phyloP scores from a whole-genome alignment of 2,888 invertebrate species.

The Chloroclystis v-ata region DNA sequence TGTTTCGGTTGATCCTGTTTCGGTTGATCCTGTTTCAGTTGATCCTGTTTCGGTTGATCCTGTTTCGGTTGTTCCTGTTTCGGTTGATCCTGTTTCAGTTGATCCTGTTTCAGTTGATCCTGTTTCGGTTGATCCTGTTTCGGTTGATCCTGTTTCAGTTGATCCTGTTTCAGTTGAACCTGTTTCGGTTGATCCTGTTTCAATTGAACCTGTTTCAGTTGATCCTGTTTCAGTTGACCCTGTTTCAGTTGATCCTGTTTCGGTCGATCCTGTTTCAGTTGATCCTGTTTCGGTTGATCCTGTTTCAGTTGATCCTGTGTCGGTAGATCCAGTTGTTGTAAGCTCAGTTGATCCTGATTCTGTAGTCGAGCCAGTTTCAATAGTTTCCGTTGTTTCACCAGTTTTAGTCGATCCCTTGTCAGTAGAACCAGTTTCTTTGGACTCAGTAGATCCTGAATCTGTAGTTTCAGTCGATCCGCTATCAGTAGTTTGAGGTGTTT shows the following conservation, averaged over 20 bases:
- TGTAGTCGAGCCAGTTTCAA: no score
- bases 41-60: conserved; percentile 8
- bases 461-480: no score
- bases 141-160: neutral
- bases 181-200: conserved; percentile 6
- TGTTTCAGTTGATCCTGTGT: neutral
- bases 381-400: conserved; percentile 7
- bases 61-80: conserved; percentile 6
- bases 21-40: conserved; percentile 8
- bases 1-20: no score
- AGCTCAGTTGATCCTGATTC: no score
- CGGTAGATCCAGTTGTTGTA: no score
- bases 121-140: no score
- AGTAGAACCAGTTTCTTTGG: conserved; percentile 1
- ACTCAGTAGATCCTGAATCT: neutral
- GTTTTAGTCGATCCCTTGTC: conserved; percentile 12
- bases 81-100: conserved; percentile 17
- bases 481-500: conserved; percentile 16
- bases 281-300: conserved; percentile 6
- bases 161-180: conserved; percentile 10
- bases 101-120: conserved; percentile 4
- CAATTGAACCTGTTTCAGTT: conserved; percentile 2
- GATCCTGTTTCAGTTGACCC: conserved; percentile 20
- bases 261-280: conserved; percentile 15
- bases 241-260: conserved; percentile 12